Evolutionary conservation across 2,797 vertebrate genomes (phyloP), one percentile per base, ranked within the genome.

Genomic region (Poeciliopsis presidionis): DNA sequence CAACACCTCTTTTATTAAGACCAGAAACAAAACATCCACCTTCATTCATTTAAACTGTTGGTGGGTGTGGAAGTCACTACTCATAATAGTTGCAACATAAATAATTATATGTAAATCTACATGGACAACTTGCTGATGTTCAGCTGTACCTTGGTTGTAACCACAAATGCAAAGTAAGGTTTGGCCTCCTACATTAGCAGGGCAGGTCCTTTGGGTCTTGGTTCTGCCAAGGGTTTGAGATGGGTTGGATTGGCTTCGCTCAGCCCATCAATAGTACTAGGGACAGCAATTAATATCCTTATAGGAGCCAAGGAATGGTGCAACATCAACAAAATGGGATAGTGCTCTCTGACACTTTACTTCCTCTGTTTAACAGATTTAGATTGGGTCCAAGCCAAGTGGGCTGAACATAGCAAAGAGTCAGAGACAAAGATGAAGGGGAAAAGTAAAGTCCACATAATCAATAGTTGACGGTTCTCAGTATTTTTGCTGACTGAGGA

Each of bases 261-360:
- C 87, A 86, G 78, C 76, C 86, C 84, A 87, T 94, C 94, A 91
- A 93, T 93, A 93, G 79, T 80, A 88, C 69, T 76, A 69, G 86
- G 86, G 89, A 91, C 91, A 92, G 91, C 90, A 91, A 95, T 93
- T 94, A 94, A 94, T 94, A 92, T 92, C 89, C 92, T 91, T 87
- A 86, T 88, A 92, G 76, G 81, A 84, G 81, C 81, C 67, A 30
- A 69, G 69, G 63, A 84, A 92, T 86, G 88, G 83, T 93, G 94
- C 94, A 92, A 85, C 85, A 90, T 94, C 90, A 84, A 93, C 94
- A 94, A 89, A 94, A 95, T 82, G 71, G 77, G 90, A 93, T 91
- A 91, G 88, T 88, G 90, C 90, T 86, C 77, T 61, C 78, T 91
- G 91, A 92, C 91, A 93, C 93, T 89, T 90, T 89, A 73, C 74